These are phyloP conservation scores for Esperia sulphurella DNA, from an alignment of 2,888 invertebrate genomes.

Conservation along the genomic window DNA sequence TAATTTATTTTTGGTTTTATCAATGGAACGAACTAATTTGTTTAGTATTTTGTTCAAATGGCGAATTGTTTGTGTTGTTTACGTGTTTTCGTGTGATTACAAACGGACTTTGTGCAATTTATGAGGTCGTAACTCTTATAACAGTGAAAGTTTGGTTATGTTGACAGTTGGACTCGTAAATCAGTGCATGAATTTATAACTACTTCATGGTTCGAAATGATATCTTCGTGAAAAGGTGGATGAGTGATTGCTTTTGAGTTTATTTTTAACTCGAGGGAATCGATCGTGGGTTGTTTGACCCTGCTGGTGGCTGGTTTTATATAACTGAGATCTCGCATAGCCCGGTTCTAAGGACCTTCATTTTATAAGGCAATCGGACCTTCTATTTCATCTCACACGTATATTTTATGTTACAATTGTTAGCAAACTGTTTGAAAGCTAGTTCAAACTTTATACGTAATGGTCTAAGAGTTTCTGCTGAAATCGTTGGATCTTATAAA, in stretches of 20 bases:
- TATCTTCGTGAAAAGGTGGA: slow-evolving; percentile 3
- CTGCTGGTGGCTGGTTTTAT: slow-evolving; percentile 16
- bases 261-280: slow-evolving; percentile 10
- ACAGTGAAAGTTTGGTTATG: slow-evolving; percentile 64
- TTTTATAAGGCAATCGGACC: neutral
- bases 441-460: neutral
- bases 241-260: neutral
- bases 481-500: neutral
- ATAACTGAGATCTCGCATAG: slow-evolving; percentile 28
- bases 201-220: neutral
- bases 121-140: slow-evolving; percentile 7
- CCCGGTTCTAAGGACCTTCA: slow-evolving; percentile 23
- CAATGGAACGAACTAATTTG: slow-evolving; percentile 43
- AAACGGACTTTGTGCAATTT: slow-evolving; percentile 19
- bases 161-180: slow-evolving; percentile 43
- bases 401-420: too few relatives aligned
- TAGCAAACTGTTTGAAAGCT: neutral
- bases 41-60: slow-evolving; percentile 7
- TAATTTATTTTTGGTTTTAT: slow-evolving; percentile 29
- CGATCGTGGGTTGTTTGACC: slow-evolving; percentile 28
- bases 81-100: neutral
- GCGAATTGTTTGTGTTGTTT: slow-evolving; percentile 10
- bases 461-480: neutral
- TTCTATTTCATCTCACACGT: neutral
- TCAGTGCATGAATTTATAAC: slow-evolving; percentile 1